Percentiles rank a stretch among this genome's conserved stretches.
These are phyloP conservation scores for Rhinoraja longicauda DNA, from an alignment of 2,797 vertebrate genomes.

Conservation along the genomic window DNA sequence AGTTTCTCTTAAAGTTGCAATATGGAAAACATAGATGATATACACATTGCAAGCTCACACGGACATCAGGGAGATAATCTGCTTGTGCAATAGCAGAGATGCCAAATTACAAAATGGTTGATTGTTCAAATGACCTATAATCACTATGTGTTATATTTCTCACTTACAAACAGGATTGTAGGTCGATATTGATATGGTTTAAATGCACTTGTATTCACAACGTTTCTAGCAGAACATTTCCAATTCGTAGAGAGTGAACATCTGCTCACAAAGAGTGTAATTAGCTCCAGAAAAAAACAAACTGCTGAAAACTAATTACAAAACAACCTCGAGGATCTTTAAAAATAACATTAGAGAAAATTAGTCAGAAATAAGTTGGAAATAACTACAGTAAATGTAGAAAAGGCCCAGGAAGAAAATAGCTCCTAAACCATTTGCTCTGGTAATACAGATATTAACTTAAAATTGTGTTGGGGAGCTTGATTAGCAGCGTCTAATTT, in stretches of 20 bases:
- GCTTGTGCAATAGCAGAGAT: neutral
- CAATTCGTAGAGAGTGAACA: conserved; percentile 1
- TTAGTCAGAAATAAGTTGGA: neutral
- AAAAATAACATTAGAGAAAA: neutral
- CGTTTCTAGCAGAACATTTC: neutral
- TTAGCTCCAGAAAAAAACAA: conserved; percentile 13
- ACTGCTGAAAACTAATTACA: conserved; percentile 17
- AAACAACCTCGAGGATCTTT: neutral
- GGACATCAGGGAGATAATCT: neutral
- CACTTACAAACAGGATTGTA: neutral
- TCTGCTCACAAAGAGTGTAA: conserved; percentile 26
- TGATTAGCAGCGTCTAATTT: neutral
- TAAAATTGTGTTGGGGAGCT: neutral
- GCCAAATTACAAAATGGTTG: neutral
- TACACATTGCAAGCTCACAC: neutral
- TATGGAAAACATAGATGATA: neutral
- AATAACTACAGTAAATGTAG: neutral
- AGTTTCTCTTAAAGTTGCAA: neutral
- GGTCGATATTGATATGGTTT: neutral
- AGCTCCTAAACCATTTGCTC: neutral
- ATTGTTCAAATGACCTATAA: neutral
- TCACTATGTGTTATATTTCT: neutral
- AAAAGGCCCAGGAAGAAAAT: neutral
- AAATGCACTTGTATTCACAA: neutral
- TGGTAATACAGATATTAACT: neutral